These are phyloP conservation scores for Bovichtus variegatus DNA, from an alignment of 2,797 vertebrate genomes.

Conservation along the genomic window DNA sequence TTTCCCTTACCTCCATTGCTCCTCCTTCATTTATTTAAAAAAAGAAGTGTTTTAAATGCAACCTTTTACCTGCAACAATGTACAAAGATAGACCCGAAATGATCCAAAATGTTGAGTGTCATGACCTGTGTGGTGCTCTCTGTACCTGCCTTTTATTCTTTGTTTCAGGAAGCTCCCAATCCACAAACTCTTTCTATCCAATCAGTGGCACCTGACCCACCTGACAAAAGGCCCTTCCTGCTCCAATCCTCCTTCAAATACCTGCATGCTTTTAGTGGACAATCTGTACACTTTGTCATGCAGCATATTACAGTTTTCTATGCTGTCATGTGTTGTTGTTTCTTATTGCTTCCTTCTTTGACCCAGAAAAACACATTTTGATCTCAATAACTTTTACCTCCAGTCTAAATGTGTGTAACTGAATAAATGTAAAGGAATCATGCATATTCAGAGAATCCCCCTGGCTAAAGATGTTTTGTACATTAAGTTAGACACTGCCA, in stretches of 20 bases:
- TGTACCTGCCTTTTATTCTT: not conserved
- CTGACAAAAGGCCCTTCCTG: not conserved
- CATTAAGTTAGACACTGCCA: not conserved
- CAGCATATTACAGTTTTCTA: not conserved
- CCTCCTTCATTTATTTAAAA: not conserved
- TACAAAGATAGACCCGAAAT: not conserved
- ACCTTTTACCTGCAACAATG: not conserved
- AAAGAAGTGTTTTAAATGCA: not conserved
- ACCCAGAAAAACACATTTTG: not conserved
- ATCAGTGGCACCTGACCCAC: not conserved
- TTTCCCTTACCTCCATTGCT: not conserved
- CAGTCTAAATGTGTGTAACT: not conserved
- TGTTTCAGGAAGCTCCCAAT: not conserved
- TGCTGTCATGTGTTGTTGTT: not conserved
- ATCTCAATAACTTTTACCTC: not conserved
- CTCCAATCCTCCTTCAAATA: not conserved
- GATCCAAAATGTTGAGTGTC: not conserved
- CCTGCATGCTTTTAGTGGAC: not conserved
- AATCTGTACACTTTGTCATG: not conserved
- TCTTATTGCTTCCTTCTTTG: not conserved
- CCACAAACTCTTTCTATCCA: constrained; percentile 1
- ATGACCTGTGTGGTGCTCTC: not conserved
- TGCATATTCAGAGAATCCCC: not conserved
- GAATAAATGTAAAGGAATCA: not conserved
- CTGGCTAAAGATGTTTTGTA: not conserved